A percentile compares a stretch with the other conserved stretches of the same genome.
These are phyloP conservation scores for Rattus norvegicus DNA, from an alignment of 2,113 vertebrate genomes.

Conservation along the genomic window GRCr8 NC_086036.1:46132501-46133000, in stretches of 20 bases:
- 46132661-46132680: background rate
- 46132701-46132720: background rate
- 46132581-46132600: background rate
- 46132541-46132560: background rate
- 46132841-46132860: background rate
- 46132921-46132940: background rate
- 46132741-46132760: background rate
- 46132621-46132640: background rate
- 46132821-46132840: background rate
- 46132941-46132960: background rate
- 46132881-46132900: background rate
- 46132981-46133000: background rate
- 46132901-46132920: background rate
- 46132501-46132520: background rate
- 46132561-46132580: background rate
- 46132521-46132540: background rate
- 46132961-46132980: background rate
- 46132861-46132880: background rate
- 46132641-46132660: background rate
- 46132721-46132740: background rate
- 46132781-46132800: background rate
- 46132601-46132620: background rate
- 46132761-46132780: background rate
- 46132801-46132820: background rate
- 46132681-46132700: background rate